Percentiles rank a stretch among this genome's conserved stretches.
phyloP scores from a whole-genome alignment of 2,113 vertebrate species.

The Bostrychus sinensis region DNA sequence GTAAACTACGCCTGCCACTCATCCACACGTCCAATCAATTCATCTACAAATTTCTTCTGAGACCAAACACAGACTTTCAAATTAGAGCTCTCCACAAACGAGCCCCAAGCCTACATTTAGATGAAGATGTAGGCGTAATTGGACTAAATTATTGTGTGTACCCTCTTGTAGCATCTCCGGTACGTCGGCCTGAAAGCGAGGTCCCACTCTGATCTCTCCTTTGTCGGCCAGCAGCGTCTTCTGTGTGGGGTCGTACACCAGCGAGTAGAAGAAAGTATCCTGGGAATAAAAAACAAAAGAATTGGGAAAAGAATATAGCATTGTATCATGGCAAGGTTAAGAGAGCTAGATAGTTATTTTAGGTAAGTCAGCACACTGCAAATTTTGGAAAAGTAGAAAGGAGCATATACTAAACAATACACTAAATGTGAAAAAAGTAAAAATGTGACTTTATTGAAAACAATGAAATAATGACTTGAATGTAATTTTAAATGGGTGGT shows the following conservation, averaged over 20 bases:
- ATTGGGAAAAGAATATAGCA: not conserved
- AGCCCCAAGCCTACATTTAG: not conserved
- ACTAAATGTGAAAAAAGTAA: too few relatives aligned
- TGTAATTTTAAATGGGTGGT: too few relatives aligned
- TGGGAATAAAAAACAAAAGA: constrained; percentile 50
- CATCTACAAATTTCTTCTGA: not conserved
- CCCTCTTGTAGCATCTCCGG: constrained; percentile 96
- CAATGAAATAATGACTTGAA: too few relatives aligned
- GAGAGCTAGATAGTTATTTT: too few relatives aligned
- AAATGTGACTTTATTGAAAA: too few relatives aligned
- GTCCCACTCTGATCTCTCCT: constrained; percentile 97
- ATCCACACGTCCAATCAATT: not conserved
- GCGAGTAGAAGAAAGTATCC: constrained; percentile 97
- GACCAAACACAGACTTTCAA: not conserved
- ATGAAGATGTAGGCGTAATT: not conserved
- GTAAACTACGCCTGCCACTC: not conserved
- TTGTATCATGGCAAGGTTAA: not conserved
- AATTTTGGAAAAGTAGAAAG: too few relatives aligned
- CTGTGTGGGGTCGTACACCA: constrained; percentile 96
- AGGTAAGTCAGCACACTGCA: too few relatives aligned
- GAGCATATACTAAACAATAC: too few relatives aligned
- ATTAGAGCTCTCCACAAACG: not conserved
- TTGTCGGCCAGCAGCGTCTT: constrained; percentile 97
- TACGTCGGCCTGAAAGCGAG: constrained; percentile 96
- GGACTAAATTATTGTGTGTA: constrained; percentile 46